phyloP scores from a whole-genome alignment of 2,113 vertebrate genomes.

The Sarotherodon lohbergeri region DNA sequence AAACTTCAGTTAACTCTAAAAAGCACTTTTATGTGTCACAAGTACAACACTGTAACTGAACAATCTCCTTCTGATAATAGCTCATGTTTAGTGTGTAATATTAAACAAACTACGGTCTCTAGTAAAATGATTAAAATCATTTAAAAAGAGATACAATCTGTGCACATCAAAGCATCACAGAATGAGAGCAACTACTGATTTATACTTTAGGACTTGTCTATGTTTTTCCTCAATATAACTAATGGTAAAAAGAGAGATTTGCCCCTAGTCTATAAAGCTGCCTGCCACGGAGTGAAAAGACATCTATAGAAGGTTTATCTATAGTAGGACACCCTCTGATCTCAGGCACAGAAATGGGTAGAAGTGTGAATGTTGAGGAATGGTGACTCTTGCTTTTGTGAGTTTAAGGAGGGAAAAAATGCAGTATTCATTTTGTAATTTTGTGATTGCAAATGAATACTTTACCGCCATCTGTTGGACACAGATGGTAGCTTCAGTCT shows the following conservation, averaged over 20 bases:
- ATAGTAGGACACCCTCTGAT: constrained; percentile 77
- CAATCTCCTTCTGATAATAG: background rate
- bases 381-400: background rate
- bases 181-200: background rate
- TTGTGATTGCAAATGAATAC: background rate
- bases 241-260: background rate
- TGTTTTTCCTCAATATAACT: background rate
- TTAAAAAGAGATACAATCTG: background rate
- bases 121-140: background rate
- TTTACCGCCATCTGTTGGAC: background rate
- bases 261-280: background rate
- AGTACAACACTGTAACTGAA: background rate
- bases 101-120: background rate
- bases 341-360: constrained; percentile 40
- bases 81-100: background rate
- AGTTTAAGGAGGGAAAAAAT: background rate
- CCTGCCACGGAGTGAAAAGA: constrained; percentile 72
- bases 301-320: constrained; percentile 75
- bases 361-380: background rate
- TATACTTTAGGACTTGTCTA: constrained; percentile 25
- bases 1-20: background rate
- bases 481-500: background rate
- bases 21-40: background rate
- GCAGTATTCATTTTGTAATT: background rate
- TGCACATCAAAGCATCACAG: constrained; percentile 7